A percentile compares a stretch with the other conserved stretches of the same genome.
Conservation (phyloP, 2,888 invertebrate species). For the Spodoptera exigua region DNA sequence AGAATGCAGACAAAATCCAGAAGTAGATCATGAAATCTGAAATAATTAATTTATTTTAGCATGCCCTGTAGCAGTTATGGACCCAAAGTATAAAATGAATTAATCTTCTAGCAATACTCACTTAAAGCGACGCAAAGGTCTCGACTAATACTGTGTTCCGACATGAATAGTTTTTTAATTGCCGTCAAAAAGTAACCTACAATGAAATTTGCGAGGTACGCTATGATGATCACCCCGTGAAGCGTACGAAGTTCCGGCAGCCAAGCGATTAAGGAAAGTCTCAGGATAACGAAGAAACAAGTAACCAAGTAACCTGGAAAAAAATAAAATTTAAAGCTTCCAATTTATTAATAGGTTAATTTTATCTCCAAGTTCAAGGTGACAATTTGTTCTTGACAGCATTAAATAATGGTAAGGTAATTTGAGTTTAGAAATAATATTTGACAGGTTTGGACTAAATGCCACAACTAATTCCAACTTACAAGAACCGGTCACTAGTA, state of each 20-base stretch:
- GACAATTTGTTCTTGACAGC: no score
- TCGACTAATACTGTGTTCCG: no score
- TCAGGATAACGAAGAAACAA: constrained; percentile 13
- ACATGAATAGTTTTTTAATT: neutral
- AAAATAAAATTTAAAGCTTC: neutral
- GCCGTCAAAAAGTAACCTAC: constrained; percentile 4
- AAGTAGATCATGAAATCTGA: constrained; percentile 91
- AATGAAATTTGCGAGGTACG: constrained; percentile 17
- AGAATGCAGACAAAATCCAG: constrained; percentile 90
- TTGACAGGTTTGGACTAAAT: no score
- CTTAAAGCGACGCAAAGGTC: neutral
- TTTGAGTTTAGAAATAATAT: no score
- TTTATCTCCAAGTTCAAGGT: neutral
- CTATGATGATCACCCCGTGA: constrained; percentile 16
- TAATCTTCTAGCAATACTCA: no score
- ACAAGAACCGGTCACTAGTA: neutral
- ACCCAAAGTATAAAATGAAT: no score
- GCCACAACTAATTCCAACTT: neutral
- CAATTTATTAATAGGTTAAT: neutral
- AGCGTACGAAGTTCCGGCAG: constrained; percentile 15
- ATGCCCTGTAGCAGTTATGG: no score
- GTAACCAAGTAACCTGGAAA: constrained; percentile 15
- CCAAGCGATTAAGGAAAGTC: constrained; percentile 10
- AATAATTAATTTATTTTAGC: constrained; percentile 56
- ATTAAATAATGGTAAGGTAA: no score